Percentiles rank a stretch among this genome's conserved stretches.
phyloP scores from a whole-genome alignment of 2,888 invertebrate species.

The Germaria angustata region DNA sequence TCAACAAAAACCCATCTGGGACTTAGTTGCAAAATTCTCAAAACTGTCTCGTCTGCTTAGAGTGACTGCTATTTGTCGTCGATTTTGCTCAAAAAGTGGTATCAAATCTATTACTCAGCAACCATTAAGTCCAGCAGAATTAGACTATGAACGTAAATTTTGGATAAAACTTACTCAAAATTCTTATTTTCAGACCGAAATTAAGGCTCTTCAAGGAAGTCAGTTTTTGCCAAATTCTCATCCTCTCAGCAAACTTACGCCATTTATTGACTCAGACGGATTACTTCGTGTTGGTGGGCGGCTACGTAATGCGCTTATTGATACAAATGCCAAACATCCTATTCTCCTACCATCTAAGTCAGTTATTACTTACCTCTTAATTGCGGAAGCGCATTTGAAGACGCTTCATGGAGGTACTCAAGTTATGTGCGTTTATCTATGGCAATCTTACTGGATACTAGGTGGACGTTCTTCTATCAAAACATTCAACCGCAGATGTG shows the following conservation, averaged over 20 bases:
- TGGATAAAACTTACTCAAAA: too few species aligned
- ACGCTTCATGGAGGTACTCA: slow-evolving; percentile 7
- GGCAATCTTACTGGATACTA: too few species aligned
- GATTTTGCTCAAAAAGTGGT: not conserved
- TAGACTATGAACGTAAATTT: too few species aligned
- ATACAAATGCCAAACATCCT: slow-evolving; percentile 17
- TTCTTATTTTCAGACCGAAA: slow-evolving; percentile 7
- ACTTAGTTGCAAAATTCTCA: slow-evolving; percentile 5
- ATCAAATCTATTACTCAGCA: not conserved
- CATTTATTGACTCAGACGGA: slow-evolving; percentile 4
- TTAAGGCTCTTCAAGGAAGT: not conserved
- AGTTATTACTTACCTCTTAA: not conserved
- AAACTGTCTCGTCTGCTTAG: not conserved
- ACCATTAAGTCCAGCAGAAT: not conserved
- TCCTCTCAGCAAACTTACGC: too few species aligned
- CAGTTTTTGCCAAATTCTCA: slow-evolving; percentile 1
- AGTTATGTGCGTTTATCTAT: not conserved
- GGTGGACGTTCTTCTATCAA: slow-evolving; percentile 30
- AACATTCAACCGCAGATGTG: not conserved
- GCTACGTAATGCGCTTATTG: slow-evolving; percentile 10
- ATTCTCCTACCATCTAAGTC: slow-evolving; percentile 24
- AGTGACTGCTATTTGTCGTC: slow-evolving; percentile 17
- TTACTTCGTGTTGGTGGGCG: slow-evolving; percentile 24
- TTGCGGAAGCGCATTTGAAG: slow-evolving; percentile 13
- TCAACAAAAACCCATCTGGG: not conserved